Conservation (phyloP, 2,113 vertebrate species). For the Polyodon spathula region DNA sequence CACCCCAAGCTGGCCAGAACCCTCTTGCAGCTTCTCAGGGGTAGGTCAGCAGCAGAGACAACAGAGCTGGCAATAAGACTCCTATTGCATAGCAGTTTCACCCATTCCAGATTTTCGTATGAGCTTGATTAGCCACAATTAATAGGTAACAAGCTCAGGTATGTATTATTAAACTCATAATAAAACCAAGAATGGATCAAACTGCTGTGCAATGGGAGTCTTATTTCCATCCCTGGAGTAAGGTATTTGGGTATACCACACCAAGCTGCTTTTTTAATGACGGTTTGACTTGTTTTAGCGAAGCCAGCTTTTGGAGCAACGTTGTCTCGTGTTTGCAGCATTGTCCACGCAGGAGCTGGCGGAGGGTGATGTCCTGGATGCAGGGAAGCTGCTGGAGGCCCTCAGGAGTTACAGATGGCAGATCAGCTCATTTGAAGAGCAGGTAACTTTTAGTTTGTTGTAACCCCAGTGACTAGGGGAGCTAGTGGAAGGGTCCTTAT, state of each 20-base stretch:
- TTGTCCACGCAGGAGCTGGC: slow-evolving; percentile 68
- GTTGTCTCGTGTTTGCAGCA: slow-evolving; percentile 47
- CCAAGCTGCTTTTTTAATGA: no score
- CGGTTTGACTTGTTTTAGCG: no score
- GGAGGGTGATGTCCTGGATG: slow-evolving; percentile 80
- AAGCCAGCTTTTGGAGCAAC: neutral
- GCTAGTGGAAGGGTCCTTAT: no score
- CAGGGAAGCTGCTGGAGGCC: slow-evolving; percentile 78
- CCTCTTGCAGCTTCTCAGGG: slow-evolving; percentile 75
- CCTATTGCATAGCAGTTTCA: no score
- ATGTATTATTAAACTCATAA: no score
- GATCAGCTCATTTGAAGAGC: slow-evolving; percentile 93
- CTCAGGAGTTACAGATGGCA: slow-evolving; percentile 84
- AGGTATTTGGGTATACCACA: neutral
- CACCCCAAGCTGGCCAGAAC: slow-evolving; percentile 65
- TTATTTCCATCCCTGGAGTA: neutral
- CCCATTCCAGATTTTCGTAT: no score
- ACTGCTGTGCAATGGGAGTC: neutral
- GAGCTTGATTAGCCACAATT: no score
- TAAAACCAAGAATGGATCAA: no score
- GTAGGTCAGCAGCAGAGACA: slow-evolving; percentile 37
- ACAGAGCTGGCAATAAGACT: no score
- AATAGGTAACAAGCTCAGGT: no score
- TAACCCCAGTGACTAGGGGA: no score
- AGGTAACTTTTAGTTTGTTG: no score